These are phyloP conservation scores for Odobenus rosmarus DNA, from an alignment of 2,113 vertebrate genomes.

Conservation along the genomic window DNA sequence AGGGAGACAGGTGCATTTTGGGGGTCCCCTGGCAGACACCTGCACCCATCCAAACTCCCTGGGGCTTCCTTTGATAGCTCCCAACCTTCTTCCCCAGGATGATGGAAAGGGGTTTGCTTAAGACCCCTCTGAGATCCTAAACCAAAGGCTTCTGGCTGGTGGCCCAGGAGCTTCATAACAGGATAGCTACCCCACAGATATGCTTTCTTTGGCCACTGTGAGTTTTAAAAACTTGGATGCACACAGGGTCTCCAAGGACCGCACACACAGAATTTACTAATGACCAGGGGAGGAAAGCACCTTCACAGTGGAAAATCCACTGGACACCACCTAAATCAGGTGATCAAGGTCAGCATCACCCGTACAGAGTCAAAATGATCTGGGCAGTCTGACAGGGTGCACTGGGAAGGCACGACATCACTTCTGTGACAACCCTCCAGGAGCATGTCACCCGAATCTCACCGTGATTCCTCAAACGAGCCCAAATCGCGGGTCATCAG, in stretches of 20 bases:
- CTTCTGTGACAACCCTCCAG: not conserved
- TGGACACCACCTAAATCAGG: not conserved
- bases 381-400: accelerated
- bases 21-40: not conserved
- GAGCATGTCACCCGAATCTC: not conserved
- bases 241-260: not conserved
- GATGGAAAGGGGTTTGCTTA: not conserved
- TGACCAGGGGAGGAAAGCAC: not conserved
- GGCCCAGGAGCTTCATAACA: not conserved
- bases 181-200: accelerated
- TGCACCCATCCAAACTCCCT: not conserved
- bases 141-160: not conserved
- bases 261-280: too few species aligned
- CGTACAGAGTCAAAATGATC: accelerated
- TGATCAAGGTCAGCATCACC: not conserved
- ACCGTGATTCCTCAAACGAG: not conserved
- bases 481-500: not conserved
- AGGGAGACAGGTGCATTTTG: not conserved
- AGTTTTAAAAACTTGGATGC: not conserved
- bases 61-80: not conserved
- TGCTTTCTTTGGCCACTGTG: not conserved
- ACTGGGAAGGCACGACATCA: not conserved
- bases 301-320: not conserved
- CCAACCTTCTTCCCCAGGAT: not conserved
- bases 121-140: not conserved